Conservation (phyloP, 2,113 vertebrate species). For the Lycaon pictus region DNA sequence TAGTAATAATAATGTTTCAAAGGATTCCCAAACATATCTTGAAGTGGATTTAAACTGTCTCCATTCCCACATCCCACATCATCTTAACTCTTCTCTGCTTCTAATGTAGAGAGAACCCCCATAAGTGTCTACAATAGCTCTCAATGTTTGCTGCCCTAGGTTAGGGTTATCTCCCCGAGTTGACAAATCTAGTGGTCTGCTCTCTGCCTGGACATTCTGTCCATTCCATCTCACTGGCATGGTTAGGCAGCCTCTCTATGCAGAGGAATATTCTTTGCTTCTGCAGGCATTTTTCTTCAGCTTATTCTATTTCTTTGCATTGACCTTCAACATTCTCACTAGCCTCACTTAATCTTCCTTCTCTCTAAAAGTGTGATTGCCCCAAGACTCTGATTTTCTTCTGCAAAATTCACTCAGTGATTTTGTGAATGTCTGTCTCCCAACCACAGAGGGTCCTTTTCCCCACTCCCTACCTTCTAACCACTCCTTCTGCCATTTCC, state of each 20-base stretch:
- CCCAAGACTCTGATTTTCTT: neutral
- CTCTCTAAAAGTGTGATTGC: neutral
- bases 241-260: neutral
- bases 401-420: neutral
- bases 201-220: neutral
- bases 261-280: neutral
- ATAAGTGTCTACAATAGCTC: neutral
- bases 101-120: neutral
- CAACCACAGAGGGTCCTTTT: neutral
- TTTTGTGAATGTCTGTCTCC: neutral
- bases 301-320: neutral
- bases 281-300: neutral
- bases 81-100: neutral
- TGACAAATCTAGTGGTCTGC: neutral
- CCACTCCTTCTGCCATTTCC: neutral
- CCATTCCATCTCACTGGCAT: neutral
- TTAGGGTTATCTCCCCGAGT: neutral
- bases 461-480: neutral
- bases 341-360: neutral
- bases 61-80: neutral
- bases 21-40: neutral
- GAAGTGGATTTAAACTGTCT: neutral
- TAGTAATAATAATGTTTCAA: neutral
- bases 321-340: neutral
- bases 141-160: neutral